Evolutionary conservation across 2,797 vertebrate species (phyloP), one percentile per base, ranked within the genome.

Genomic region (Taeniopygia guttata): DNA sequence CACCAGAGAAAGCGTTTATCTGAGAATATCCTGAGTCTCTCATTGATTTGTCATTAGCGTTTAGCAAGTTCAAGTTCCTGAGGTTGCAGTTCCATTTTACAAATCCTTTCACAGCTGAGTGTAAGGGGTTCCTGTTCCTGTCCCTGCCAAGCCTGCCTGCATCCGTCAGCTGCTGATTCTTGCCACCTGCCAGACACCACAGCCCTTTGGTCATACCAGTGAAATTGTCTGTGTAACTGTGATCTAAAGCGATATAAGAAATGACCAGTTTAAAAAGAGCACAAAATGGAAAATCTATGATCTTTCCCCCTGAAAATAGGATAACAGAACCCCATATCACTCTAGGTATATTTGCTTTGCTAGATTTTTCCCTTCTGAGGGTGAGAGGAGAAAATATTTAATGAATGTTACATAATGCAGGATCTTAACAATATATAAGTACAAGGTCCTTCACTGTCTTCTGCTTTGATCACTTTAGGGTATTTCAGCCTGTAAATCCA

Each of bases 31-130:
- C 76, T 68, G 82, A 94, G 58, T 72, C 52, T 78, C 34, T 94
- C 58, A 87, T 62, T 96, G 87, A 91, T 94, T 94, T 93, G 62
- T 89, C 54, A n/a, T 81, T 86, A 90, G 46, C 0, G 2, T 86
- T 95, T 58, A 89, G 64, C 74, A 90, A 69, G 81, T 92, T 96
- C 78, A 82, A 59, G 89, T 83, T 95, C 82, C 82, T 83, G 84
- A 95, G 82, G 54, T 21, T 94, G 76, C 84, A 91, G 76, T 70
- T 91, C 75, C 54, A 91, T 87, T 95, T 95, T 89, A 54, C 52
- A 95, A 92, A 89, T 92, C 78, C 34, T 94, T 95, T 96, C 92
- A 92, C 38, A 89, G 72, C 81, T 83, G 75, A 93, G 67, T 66
- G 38, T 92, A 68, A 89, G 78, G 34, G 56, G 52, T 88, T 95